Evolutionary conservation across 2,797 vertebrate species (phyloP), one percentile per base, ranked within the genome.

Genomic region (Rousettus madagascariensis): DNA sequence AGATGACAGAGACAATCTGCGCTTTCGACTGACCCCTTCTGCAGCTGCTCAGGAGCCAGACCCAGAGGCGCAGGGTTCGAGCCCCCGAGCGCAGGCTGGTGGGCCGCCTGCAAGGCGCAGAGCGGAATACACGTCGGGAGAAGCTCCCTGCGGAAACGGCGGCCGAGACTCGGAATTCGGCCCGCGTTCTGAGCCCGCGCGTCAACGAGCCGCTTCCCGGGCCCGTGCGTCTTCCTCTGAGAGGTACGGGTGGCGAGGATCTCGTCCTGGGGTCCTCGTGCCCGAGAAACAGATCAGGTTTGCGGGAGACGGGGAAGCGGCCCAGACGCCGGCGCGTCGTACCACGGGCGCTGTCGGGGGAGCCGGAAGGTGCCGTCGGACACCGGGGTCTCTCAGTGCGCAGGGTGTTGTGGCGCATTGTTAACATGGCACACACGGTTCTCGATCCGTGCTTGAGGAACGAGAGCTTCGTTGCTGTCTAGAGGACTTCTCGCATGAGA

Each of bases 371-470:
- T 16, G n/a, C 1, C 2, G 22, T 17, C 61, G 1, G 51, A 69
- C 9, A 2, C 17, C 13, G 0, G 13, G 33, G 16, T 2, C 28
- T 12, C 22, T 43, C 8, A 46, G 6, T 4, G 13, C 22, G 4
- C 12, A 49, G n/a, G 24, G 19, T 11, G 17, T n/a, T 26, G 28
- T 30, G 15, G 16, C 16, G 75, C 22, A 13, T n/a, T 63, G 20
- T 9, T 15, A 41, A 26, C 12, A 12, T 1, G 15, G 20, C 11
- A 49, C 8, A 6, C 11, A 49, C 8, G 4, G 43, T 36, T 19
- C 33, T 43, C 51, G 15, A 17, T 7, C 19, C 9, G 3, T 9
- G 8, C 26, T 72, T 15, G 2, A 75, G 22, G n/a, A 15, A 12
- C 26, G 26, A 22, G 69, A 13, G 20, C 36, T 74, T 46, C 38